Conservation (phyloP, 1,140 invertebrate species). For the Eubasilissa regina region DNA sequence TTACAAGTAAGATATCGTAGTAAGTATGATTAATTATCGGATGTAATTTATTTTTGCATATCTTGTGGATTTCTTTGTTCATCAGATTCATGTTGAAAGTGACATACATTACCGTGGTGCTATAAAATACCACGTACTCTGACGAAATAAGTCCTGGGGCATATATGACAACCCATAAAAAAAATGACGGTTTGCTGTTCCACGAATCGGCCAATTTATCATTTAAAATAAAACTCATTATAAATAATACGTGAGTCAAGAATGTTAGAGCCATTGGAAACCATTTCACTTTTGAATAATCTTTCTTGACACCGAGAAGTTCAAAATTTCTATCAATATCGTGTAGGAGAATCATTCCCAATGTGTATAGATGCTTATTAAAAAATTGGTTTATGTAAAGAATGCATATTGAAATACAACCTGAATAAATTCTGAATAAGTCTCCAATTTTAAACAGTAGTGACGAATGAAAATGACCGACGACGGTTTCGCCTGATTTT, state of each 20-base stretch:
- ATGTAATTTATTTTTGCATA: neutral
- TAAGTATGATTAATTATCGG: neutral
- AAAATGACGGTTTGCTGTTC: neutral
- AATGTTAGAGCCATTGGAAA: neutral
- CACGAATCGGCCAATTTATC: neutral
- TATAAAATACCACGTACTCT: slow-evolving; percentile 5
- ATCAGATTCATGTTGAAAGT: neutral
- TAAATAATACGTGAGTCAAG: neutral
- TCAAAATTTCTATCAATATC: slow-evolving; percentile 9
- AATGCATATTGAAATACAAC: neutral
- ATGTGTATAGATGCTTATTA: neutral
- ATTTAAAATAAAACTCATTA: neutral
- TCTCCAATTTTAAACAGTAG: slow-evolving; percentile 16
- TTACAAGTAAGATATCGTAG: neutral
- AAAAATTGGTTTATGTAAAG: neutral
- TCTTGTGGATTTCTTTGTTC: slow-evolving; percentile 2
- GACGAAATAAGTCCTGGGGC: neutral
- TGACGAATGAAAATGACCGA: slow-evolving; percentile 21
- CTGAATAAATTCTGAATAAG: slow-evolving; percentile 18
- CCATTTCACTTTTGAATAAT: slow-evolving; percentile 8
- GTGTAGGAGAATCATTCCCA: neutral
- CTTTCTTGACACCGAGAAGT: neutral
- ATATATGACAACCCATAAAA: neutral
- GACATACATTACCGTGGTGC: neutral
- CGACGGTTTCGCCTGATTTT: neutral